Conservation (phyloP, 2,888 invertebrate genomes). For the Monopis laevigella region DNA sequence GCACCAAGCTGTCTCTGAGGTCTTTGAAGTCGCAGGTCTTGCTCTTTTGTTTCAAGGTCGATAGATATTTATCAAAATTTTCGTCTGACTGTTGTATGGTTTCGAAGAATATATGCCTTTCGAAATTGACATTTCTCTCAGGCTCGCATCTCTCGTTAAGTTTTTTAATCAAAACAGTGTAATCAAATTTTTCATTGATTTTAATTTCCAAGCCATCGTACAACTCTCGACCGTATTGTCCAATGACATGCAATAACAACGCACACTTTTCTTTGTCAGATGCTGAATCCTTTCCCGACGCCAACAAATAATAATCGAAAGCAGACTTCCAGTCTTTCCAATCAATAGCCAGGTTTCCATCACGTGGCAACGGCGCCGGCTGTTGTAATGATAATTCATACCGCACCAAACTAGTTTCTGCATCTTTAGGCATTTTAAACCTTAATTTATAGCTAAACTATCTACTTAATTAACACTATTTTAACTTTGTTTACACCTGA, state of each 20-base stretch:
- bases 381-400: constrained; percentile 2
- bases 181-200: constrained; percentile 3
- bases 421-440: background rate
- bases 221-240: constrained; percentile 16
- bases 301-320: constrained; percentile 10
- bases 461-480: too few relatives aligned
- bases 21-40: too few relatives aligned
- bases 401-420: too few relatives aligned
- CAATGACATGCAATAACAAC: constrained; percentile 21
- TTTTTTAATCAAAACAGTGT: constrained; percentile 12
- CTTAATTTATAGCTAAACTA: too few relatives aligned
- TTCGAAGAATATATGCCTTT: constrained; percentile 9
- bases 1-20: too few relatives aligned
- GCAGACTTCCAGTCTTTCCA: constrained; percentile 7
- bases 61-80: background rate
- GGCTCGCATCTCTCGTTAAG: constrained; percentile 13
- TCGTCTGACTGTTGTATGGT: background rate
- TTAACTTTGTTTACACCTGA: too few relatives aligned
- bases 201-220: constrained; percentile 17
- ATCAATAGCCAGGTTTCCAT: constrained; percentile 3
- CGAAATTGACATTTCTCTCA: constrained; percentile 16
- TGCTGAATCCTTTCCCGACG: constrained; percentile 5
- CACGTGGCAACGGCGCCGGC: constrained; percentile 4
- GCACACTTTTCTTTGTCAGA: constrained; percentile 10
- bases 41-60: background rate